phyloP scores from a whole-genome alignment of 2,797 vertebrate species.

The Poecilia wingei region DNA sequence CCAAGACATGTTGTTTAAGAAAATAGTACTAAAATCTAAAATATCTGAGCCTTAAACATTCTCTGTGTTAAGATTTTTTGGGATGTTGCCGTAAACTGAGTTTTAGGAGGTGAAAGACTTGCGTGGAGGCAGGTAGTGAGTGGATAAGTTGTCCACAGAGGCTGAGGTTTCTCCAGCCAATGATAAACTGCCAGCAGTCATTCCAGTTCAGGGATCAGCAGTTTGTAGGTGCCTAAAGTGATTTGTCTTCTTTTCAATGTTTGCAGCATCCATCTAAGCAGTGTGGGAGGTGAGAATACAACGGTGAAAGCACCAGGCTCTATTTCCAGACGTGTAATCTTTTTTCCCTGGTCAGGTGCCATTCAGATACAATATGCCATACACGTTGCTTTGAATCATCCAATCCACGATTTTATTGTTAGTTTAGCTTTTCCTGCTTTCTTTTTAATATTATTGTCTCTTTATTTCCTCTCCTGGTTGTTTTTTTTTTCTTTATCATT shows the following conservation, averaged over 20 bases:
- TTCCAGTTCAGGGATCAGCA: conserved; percentile 45
- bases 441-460: neutral
- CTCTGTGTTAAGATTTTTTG: conserved; percentile 33
- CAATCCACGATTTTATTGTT: conserved; percentile 7
- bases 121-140: conserved; percentile 49
- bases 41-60: neutral
- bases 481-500: neutral
- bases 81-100: conserved; percentile 42
- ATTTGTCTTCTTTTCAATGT: conserved; percentile 57
- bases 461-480: neutral
- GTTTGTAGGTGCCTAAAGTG: conserved; percentile 56
- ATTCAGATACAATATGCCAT: conserved; percentile 33
- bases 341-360: conserved; percentile 27
- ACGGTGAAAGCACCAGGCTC: conserved; percentile 37
- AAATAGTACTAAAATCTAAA: neutral
- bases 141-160: conserved; percentile 55
- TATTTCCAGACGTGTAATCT: conserved; percentile 48
- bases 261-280: conserved; percentile 43
- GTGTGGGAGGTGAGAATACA: conserved; percentile 63
- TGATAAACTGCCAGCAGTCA: conserved; percentile 55
- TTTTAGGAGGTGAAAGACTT: conserved; percentile 45
- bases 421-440: neutral
- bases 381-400: neutral
- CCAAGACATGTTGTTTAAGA: neutral
- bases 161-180: conserved; percentile 54